Base-by-base conservation (phyloP, 2,113 vertebrate species). In the Taurulus bubalis region DNA sequence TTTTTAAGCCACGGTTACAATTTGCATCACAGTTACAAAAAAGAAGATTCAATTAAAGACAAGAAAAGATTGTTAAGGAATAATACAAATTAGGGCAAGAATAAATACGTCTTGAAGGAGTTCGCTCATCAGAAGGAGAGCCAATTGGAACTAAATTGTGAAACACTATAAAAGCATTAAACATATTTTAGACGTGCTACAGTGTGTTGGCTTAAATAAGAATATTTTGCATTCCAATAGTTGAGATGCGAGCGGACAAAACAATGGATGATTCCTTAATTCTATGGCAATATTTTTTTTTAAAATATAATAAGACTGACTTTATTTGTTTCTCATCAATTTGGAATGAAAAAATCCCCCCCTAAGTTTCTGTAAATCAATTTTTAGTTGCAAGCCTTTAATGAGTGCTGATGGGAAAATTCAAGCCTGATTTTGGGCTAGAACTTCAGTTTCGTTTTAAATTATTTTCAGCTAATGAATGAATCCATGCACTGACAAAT, bases 131-230 rank as follows among this genome's bases (percentile, higher is more conserved):
- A 42, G 20, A 72, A 38, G 28, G 28, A 49, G 51, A 68, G 45
- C 18, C 24, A 68, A 42, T 24, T 42, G 22, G 36, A 69, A 55
- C 30, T 45, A 70, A n/a, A 34, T 30, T 75, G 26, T 34, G 15
- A 42, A 75, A 56, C 70, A 18, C 22, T 28, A 47, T 58, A 36
- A 24, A 55, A 45, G 22, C 75, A 42, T 26, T 32, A 76, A 30
- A 69, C 22, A 26, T 26, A 16, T 28, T 78, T 26, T 60, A 69
- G 69, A 72, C 7, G n/a, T 15, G 60, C 40, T 30, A 67, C 70
- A 75, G 79, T 30, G 32, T 58, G 12, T 42, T 64, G 32, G 56
- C 42, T 62, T 32, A 14, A 42, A 64, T 22, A 65, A 64, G 5
- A 60, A n/a, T 62, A 42, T 6, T 5, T 1, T 45, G 30, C 18